phyloP scores from a whole-genome alignment of 1,140 invertebrate genomes.

The Nixonia krombeini region DNA sequence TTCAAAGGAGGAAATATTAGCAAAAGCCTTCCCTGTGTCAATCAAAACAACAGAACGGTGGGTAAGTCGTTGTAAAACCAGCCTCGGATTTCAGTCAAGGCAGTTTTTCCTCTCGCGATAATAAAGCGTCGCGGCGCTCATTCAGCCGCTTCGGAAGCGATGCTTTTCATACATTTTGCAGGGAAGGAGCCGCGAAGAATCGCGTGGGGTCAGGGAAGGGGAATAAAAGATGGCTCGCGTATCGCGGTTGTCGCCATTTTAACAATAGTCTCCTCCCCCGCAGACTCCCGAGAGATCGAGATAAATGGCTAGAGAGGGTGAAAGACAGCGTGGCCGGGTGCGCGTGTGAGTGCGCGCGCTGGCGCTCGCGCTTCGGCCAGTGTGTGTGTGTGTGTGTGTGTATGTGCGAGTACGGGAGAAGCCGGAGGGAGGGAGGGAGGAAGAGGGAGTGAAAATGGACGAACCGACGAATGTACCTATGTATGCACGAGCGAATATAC shows the following conservation, averaged over 20 bases:
- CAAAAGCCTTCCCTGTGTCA: too few species aligned
- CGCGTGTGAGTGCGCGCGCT: conserved; percentile 8
- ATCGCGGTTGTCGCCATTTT: conserved; percentile 64
- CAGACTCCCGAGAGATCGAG: conserved; percentile 53
- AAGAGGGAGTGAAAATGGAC: conserved; percentile 48
- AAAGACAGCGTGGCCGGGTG: conserved; percentile 24
- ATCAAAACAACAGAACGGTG: too few species aligned
- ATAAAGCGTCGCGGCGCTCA: too few species aligned
- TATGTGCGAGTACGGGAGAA: conserved; percentile 14
- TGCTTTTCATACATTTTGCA: too few species aligned
- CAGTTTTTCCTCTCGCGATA: too few species aligned
- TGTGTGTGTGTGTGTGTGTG: conserved; percentile 9
- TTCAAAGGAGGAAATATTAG: too few species aligned
- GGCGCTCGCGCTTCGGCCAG: too few species aligned
- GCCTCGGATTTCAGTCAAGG: too few species aligned
- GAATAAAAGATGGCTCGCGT: conserved; percentile 55
- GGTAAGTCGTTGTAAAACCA: too few species aligned
- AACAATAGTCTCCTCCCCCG: conserved; percentile 67
- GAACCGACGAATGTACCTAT: conserved; percentile 54
- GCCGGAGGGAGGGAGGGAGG: conserved; percentile 34
- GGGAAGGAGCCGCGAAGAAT: too few species aligned
- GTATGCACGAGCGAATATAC: conserved; percentile 54
- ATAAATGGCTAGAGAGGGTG: conserved; percentile 51
- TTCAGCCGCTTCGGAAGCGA: too few species aligned
- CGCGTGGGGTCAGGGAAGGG: conserved; percentile 21